Conservation (phyloP, 2,797 vertebrate species). For the Moxostoma hubbsi region DNA sequence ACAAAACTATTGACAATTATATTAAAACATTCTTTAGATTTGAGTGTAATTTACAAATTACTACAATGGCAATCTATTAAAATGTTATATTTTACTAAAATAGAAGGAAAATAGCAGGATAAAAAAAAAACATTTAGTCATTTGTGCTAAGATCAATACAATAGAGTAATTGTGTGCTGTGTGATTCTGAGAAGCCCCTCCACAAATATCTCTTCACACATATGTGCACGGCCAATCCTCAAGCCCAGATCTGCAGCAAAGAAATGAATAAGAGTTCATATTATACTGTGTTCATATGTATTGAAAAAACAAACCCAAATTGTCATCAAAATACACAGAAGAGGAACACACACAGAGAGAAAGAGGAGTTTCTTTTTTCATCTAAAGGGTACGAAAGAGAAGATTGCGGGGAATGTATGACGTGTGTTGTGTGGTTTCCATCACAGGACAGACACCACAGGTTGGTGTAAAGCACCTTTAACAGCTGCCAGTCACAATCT, state of each 20-base stretch:
- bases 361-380: too few species aligned
- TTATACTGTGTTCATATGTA: conserved; percentile 44
- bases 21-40: background rate
- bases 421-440: too few species aligned
- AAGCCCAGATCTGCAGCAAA: conserved; percentile 90
- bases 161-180: background rate
- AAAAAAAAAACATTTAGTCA: background rate
- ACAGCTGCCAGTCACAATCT: background rate
- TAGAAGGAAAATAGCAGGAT: background rate
- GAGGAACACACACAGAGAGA: background rate
- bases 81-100: too few species aligned
- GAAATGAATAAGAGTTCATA: background rate
- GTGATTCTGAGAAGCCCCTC: background rate
- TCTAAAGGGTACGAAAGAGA: too few species aligned
- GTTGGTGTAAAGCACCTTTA: conserved; percentile 22
- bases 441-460: background rate
- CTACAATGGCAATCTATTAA: too few species aligned
- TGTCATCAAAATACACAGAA: background rate
- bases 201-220: background rate
- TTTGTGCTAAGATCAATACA: conserved; percentile 16
- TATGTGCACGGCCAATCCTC: conserved; percentile 48
- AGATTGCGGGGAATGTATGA: too few species aligned
- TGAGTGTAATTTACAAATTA: too few species aligned
- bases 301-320: background rate
- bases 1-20: conserved; percentile 17